Evolutionary conservation across 2,113 vertebrate species (phyloP), one percentile per base, ranked within the genome.

Genomic region (Casuarius casuarius): DNA sequence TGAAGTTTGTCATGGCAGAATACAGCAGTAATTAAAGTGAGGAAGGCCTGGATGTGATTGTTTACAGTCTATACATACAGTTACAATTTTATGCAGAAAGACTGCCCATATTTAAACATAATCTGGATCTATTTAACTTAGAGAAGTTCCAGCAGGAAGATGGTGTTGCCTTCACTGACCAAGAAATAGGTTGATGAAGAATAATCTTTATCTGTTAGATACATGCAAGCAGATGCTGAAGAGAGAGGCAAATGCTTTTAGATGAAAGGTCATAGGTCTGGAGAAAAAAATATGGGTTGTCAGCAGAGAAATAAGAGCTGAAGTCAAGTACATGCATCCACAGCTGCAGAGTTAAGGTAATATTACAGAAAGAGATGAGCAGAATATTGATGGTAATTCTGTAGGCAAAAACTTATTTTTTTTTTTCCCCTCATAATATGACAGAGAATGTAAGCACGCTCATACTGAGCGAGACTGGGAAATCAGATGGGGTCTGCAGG

Each of bases 241-340:
- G 77, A 51, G 59, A 71, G 74, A 67, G 74, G 52, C 63, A 93
- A 66, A 79, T 95, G 84, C 84, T 94, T 90, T 63, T 76, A 70
- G 17, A 35, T 89, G 52, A 33, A 79, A 66, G 85, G 48, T 92
- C 35, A 1, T 31, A 75, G 78, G 56, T 59, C 56, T 59, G 56
- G 31, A 59, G 56, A 33, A 59, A 59, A 46, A 59, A 33, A 59
- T 33, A 59, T 33, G 18, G 74, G 63, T 67, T 94, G 49, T 42
- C 78, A 90, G 82, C 71, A 83, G 82, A 88, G 77, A 92, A 91
- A 68, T 48, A 22, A 42, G 66, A 75, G 26, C 14, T 76, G 62
- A 44, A 94, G 29, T 79, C 81, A 49, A 87, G 33, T 49, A n/a
- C 40, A 65, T 76, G 38, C 3, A 42, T 77, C 49, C 44, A 19